Evolutionary conservation across 1,140 invertebrate species (phyloP).

Genomic region (Caenorhabditis tropicalis): DNA sequence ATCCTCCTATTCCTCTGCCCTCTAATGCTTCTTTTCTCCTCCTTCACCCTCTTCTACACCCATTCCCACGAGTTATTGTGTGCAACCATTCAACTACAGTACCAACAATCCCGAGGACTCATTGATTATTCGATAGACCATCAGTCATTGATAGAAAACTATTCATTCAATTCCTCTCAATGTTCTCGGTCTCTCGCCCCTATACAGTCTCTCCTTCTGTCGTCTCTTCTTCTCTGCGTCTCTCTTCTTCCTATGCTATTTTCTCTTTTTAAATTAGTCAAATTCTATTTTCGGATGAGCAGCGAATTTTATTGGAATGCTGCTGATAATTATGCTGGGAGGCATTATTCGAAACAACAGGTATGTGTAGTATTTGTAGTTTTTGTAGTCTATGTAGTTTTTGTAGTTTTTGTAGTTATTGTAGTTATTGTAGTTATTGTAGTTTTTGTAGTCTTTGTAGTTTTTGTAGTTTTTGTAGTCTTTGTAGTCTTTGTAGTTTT

Average conservation of each 20-base stretch:
- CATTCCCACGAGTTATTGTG: slow-evolving; percentile 11
- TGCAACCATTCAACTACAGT: slow-evolving; percentile 18
- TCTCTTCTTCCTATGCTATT: background rate
- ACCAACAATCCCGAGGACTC: background rate
- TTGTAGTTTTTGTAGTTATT: no score
- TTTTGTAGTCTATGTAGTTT: no score
- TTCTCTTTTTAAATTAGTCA: slow-evolving; percentile 15
- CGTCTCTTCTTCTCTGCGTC: background rate
- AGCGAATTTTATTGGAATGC: slow-evolving; percentile 33
- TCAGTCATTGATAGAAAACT: background rate
- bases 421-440: no score
- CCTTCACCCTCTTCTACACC: slow-evolving; percentile 24
- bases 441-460: no score
- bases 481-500: no score
- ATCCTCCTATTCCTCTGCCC: background rate
- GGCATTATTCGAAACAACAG: slow-evolving; percentile 17
- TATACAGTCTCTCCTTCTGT: background rate
- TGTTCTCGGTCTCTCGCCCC: slow-evolving; percentile 10
- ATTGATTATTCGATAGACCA: slow-evolving; percentile 18
- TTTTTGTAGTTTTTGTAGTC: no score
- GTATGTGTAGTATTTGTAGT: background rate
- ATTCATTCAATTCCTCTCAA: slow-evolving; percentile 22
- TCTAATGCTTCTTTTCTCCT: background rate
- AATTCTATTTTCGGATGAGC: slow-evolving; percentile 26
- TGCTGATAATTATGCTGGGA: background rate